phyloP scores from a whole-genome alignment of 2,888 invertebrate species.

The Orthonychiurus folsomi region DNA sequence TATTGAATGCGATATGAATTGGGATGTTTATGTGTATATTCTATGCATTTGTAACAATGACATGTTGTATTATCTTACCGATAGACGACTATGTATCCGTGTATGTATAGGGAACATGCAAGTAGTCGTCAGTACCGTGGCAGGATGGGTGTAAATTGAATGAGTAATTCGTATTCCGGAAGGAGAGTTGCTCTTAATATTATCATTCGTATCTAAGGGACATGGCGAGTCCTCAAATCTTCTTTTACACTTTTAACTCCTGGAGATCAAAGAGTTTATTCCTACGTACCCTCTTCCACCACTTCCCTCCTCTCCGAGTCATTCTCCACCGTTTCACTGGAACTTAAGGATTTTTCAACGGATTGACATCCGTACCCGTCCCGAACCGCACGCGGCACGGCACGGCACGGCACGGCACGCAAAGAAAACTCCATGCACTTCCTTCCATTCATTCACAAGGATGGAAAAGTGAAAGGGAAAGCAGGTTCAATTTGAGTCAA shows the following conservation, averaged over 20 bases:
- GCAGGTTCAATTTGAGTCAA: background rate
- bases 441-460: no score
- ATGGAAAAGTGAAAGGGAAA: background rate
- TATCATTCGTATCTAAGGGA: background rate
- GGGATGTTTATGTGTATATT: no score
- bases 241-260: background rate
- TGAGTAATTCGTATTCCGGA: background rate
- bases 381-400: no score
- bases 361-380: background rate
- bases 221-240: background rate
- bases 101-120: no score
- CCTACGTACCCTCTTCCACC: background rate
- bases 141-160: no score
- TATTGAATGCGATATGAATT: no score
- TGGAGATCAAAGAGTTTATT: background rate
- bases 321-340: no score
- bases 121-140: no score
- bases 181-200: background rate
- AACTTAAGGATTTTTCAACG: background rate
- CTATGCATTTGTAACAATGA: background rate
- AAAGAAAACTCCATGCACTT: background rate
- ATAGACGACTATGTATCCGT: no score
- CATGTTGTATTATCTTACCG: no score
- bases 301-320: background rate
- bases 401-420: no score